A percentile compares a stretch with the other conserved stretches of the same genome.
phyloP scores from a whole-genome alignment of 2,113 vertebrate genomes.

The Nothoprocta pentlandii region DNA sequence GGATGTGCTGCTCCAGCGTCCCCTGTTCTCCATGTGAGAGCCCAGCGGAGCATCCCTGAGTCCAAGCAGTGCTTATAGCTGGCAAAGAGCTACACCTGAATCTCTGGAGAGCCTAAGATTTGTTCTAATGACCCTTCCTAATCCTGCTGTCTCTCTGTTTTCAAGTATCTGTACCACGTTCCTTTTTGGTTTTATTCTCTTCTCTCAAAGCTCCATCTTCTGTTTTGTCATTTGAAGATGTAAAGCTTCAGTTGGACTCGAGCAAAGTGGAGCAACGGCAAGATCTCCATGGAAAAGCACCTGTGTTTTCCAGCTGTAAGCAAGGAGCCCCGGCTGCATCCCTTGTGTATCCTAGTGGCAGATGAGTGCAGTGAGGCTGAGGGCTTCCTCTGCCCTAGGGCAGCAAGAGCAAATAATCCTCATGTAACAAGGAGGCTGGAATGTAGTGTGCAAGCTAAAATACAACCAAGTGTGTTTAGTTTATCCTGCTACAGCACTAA shows the following conservation, averaged over 20 bases:
- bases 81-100: neutral
- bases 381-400: neutral
- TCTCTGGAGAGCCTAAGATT: neutral
- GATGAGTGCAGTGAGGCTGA: neutral
- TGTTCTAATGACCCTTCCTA: neutral
- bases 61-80: neutral
- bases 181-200: neutral
- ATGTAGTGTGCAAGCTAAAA: neutral
- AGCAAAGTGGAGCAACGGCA: neutral
- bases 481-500: neutral
- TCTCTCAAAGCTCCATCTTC: neutral
- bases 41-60: neutral
- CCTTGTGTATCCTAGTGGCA: neutral
- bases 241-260: neutral
- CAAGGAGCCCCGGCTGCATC: neutral
- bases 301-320: fast-evolving
- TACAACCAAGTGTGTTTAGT: neutral
- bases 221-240: neutral
- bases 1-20: neutral
- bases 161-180: neutral
- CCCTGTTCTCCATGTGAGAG: neutral
- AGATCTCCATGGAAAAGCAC: neutral
- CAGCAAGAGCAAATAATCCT: neutral
- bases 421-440: neutral
- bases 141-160: neutral